These are phyloP conservation scores for Calameuta filiformis DNA, from an alignment of 2,888 invertebrate genomes.

Conservation along the genomic window DNA sequence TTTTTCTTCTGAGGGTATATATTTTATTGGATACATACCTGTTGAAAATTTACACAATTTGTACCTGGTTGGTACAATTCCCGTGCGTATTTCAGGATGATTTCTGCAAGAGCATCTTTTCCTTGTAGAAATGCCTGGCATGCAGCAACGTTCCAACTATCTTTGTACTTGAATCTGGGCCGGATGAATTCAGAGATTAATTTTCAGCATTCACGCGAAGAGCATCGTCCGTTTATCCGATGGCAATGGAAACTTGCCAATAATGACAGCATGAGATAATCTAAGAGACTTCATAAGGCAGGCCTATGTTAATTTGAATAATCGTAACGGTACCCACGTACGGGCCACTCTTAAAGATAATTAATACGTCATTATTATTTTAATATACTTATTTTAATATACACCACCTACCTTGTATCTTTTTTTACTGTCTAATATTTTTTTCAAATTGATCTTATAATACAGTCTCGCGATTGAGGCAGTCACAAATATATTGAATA, in stretches of 20 bases:
- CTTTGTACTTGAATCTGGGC: not conserved
- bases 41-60: not conserved
- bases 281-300: not conserved
- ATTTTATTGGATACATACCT: not conserved
- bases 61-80: not conserved
- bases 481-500: not conserved
- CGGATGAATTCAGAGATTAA: not conserved
- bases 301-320: too few species aligned
- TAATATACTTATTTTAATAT: too few species aligned
- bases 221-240: not conserved
- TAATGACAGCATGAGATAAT: not conserved
- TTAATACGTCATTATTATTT: not conserved
- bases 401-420: not conserved
- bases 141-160: not conserved
- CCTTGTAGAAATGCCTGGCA: not conserved
- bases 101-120: not conserved
- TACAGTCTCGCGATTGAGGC: not conserved
- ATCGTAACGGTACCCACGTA: too few species aligned
- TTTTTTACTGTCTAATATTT: not conserved
- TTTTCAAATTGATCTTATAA: not conserved
- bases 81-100: not conserved
- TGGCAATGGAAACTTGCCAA: not conserved
- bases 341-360: not conserved
- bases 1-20: slow-evolving; percentile 27
- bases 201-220: not conserved